A percentile compares a stretch with the other conserved stretches of the same genome.
These are phyloP conservation scores for Candidula unifasciata DNA, from an alignment of 2,888 invertebrate genomes.

Conservation along the genomic window DNA sequence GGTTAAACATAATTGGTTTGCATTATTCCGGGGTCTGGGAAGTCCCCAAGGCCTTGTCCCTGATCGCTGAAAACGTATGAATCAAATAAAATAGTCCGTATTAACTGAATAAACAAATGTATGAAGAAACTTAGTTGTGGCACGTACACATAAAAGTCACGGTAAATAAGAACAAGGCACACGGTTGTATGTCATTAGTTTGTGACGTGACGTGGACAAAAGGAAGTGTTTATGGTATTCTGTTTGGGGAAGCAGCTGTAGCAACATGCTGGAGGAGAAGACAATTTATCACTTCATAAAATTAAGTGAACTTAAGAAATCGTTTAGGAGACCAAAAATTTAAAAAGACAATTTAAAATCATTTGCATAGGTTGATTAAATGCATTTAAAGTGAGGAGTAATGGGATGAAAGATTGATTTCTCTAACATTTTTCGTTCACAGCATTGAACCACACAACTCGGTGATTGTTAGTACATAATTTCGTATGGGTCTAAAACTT, in stretches of 20 bases:
- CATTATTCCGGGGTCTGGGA: constrained; percentile 21
- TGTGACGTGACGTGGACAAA: constrained; percentile 7
- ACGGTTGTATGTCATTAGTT: constrained; percentile 12
- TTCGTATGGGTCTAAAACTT: not conserved
- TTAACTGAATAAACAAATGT: constrained; percentile 2
- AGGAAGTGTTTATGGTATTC: not conserved
- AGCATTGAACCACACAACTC: no score
- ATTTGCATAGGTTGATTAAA: constrained; percentile 32
- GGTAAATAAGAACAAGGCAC: constrained; percentile 49
- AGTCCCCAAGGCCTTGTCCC: constrained; percentile 27
- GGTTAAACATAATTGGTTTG: constrained; percentile 27
- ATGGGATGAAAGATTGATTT: constrained; percentile 28
- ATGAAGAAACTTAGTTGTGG: not conserved
- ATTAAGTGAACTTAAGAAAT: constrained; percentile 16
- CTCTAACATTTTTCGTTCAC: no score
- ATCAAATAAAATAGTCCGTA: constrained; percentile 28
- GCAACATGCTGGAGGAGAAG: no score
- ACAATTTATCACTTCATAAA: not conserved
- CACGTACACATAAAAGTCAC: constrained; percentile 43
- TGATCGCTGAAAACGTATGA: constrained; percentile 18
- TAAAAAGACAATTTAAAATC: no score
- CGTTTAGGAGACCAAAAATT: not conserved
- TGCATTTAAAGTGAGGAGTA: constrained; percentile 53
- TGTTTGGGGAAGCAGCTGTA: no score
- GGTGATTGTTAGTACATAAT: not conserved